Conservation (phyloP, 2,113 vertebrate species). For the Psettodes erumei region DNA sequence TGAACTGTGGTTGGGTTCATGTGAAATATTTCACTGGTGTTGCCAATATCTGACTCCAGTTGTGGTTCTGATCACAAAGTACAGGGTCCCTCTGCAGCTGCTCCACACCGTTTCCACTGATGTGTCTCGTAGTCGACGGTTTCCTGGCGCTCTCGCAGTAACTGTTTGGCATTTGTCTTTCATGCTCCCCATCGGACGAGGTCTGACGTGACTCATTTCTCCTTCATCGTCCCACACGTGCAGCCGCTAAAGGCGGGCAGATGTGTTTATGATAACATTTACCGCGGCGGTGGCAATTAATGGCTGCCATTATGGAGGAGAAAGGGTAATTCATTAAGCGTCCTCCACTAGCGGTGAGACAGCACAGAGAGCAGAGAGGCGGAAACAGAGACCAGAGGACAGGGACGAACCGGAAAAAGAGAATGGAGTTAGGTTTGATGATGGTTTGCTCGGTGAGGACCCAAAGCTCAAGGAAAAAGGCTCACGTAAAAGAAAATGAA, state of each 20-base stretch:
- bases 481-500: neutral
- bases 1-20: too few species aligned
- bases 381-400: neutral
- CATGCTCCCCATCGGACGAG: constrained; percentile 36
- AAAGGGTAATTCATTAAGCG: constrained; percentile 63
- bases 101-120: too few species aligned
- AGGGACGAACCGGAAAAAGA: neutral
- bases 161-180: constrained; percentile 3
- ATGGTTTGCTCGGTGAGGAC: neutral
- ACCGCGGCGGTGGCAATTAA: constrained; percentile 44
- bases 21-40: too few species aligned
- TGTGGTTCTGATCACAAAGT: too few species aligned
- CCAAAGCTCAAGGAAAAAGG: neutral
- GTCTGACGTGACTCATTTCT: constrained; percentile 38
- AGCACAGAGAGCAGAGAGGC: neutral
- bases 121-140: too few species aligned
- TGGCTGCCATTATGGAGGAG: constrained; percentile 55
- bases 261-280: constrained; percentile 71
- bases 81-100: too few species aligned
- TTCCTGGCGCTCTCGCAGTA: constrained; percentile 9
- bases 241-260: constrained; percentile 46
- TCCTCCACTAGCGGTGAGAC: constrained; percentile 8
- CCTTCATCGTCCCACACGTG: constrained; percentile 38
- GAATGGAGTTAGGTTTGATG: neutral
- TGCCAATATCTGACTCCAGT: too few species aligned